Evolutionary conservation across 2,888 invertebrate genomes (phyloP).

Genomic region (Sphaeridia pumilis): DNA sequence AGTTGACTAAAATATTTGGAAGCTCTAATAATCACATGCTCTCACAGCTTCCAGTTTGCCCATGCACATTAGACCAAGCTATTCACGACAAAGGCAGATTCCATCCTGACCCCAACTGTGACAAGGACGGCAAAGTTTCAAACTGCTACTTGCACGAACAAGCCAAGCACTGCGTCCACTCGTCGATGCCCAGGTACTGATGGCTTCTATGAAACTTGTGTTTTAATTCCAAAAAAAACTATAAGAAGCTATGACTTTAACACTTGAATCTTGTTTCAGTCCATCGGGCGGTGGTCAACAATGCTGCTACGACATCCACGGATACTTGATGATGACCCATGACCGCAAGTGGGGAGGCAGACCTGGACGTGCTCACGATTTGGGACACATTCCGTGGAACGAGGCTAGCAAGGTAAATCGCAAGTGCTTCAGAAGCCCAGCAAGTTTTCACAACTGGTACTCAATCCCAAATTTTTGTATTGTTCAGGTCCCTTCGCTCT

Average conservation of each 20-base stretch:
- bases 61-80: slow-evolving; percentile 84
- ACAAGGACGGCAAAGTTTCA: slow-evolving; percentile 72
- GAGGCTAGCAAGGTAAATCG: slow-evolving; percentile 71
- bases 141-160: slow-evolving; percentile 78
- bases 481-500: slow-evolving; percentile 65
- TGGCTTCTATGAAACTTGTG: neutral
- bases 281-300: slow-evolving; percentile 87
- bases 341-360: slow-evolving; percentile 92
- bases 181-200: slow-evolving; percentile 81
- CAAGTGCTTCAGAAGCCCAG: neutral
- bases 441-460: neutral
- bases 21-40: too few species aligned
- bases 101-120: slow-evolving; percentile 79
- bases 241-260: neutral
- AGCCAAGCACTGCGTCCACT: slow-evolving; percentile 83
- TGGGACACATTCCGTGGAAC: slow-evolving; percentile 85
- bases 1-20: neutral
- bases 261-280: slow-evolving; percentile 43
- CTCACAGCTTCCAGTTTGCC: slow-evolving; percentile 54
- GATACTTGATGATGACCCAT: slow-evolving; percentile 81
- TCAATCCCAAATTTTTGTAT: neutral
- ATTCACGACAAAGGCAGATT: slow-evolving; percentile 82
- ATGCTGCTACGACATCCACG: slow-evolving; percentile 91
- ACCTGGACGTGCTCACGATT: slow-evolving; percentile 72
- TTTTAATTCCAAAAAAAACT: neutral